Evolutionary conservation across 2,797 vertebrate genomes (phyloP), one percentile per base, ranked within the genome.

Genomic region (Enteromius thamalakanensis): DNA sequence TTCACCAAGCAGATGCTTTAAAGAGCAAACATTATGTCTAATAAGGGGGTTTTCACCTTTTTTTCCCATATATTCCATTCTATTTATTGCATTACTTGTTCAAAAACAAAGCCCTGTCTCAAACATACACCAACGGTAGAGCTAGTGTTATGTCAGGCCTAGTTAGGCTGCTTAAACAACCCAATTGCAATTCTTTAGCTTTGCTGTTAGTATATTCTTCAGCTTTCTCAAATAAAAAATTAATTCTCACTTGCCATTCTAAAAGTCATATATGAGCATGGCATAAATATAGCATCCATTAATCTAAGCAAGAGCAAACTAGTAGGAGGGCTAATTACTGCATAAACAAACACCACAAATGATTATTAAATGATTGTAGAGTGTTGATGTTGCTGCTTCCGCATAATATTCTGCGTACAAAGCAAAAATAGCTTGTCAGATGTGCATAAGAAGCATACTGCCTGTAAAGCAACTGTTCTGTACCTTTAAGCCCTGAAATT

Each of bases 321-420:
- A 65, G 70, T 75, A 76, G 80, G 58, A 77, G 62, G 55, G 47
- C 74, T 34, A 55, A 83, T 83, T 34, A 58, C 34, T 55, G 62
- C 37, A 60, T 55, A 83, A 77, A 69, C 64, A 83, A 76, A 76
- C 49, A 47, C 23, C 37, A 53, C 75, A 53, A 83, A 40, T 65
- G 60, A 82, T 75, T 81, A 81, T 81, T 81, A 75, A 76, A 67
- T 75, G n/a, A 82, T 76, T 67, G 71, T 82, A 23, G 51, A n/a
- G n/a, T 4, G 17, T 26, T 64, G n/a, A 75, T 32, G 32, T n/a
- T 71, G 53, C 58, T 75, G 69, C 70, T 40, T 3, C 37, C 3
- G 14, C 26, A 81, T 23, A 55, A 68, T 58, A 42, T 21, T 68
- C 26, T 45, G 68, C 40, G 62, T 71, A 45, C 10, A 11, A 11